These are phyloP conservation scores for Drosophila azteca DNA, from an alignment of 1,140 invertebrate genomes.

Conservation along the genomic window DNA sequence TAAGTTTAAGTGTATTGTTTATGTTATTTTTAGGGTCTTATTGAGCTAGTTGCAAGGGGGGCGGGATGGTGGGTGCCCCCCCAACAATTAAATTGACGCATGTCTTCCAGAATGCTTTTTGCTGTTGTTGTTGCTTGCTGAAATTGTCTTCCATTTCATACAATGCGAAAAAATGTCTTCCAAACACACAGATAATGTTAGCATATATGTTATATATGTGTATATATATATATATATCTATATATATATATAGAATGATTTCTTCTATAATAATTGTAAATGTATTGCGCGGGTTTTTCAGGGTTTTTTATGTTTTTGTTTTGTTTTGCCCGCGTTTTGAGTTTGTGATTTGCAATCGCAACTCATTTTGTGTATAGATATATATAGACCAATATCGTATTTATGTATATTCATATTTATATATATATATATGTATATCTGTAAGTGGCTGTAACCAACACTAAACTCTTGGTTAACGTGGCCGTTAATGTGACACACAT, in stretches of 20 bases:
- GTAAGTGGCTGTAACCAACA: slow-evolving; percentile 72
- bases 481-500: slow-evolving; percentile 58
- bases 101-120: slow-evolving; percentile 81
- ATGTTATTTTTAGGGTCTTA: slow-evolving; percentile 53
- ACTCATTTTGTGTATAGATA: slow-evolving; percentile 59
- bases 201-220: slow-evolving; percentile 19
- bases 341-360: slow-evolving; percentile 80
- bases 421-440: slow-evolving; percentile 46
- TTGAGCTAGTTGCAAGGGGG: slow-evolving; percentile 34
- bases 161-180: slow-evolving; percentile 83
- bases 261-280: slow-evolving; percentile 34
- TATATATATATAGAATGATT: slow-evolving; percentile 30
- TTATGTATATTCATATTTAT: slow-evolving; percentile 49
- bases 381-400: slow-evolving; percentile 71
- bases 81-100: slow-evolving; percentile 52
- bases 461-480: slow-evolving; percentile 78
- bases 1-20: slow-evolving; percentile 2
- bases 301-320: slow-evolving; percentile 60
- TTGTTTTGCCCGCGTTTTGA: slow-evolving; percentile 51
- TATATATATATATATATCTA: slow-evolving; percentile 12
- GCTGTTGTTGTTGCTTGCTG: slow-evolving; percentile 49
- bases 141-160: slow-evolving; percentile 62
- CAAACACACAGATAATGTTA: slow-evolving; percentile 67
- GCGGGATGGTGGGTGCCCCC: slow-evolving; percentile 45
- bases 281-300: slow-evolving; percentile 61